Base-by-base conservation (phyloP, 2,888 invertebrate genomes). In the Chouioia cunea region DNA sequence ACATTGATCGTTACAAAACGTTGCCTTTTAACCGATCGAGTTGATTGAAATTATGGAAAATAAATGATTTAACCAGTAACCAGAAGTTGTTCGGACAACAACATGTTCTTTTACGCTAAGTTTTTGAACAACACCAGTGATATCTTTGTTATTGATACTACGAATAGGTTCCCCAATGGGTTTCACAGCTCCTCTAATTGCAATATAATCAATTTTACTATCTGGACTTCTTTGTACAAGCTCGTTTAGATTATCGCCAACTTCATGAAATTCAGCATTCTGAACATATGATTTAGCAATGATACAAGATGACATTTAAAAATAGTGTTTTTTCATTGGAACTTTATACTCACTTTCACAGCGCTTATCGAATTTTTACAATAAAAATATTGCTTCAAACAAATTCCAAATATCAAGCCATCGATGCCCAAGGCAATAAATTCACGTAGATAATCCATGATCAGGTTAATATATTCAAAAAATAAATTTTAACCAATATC, bases 101-200 rank as follows among this genome's bases (percentile, higher is more conserved):
- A 93, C 91, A 87, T 94, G 94, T 86, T 95, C 94, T 80, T 93
- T 93, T 56, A 94, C 90, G 79, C 92, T 92, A 63, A 95, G 88
- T 76, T 93, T 90, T 82, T 95, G 94, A 53, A 95, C 87, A 8
- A 95, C 95, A 52, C 95, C 95, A 22, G 91, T 90, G 2, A 94
- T 89, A 65, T 90, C 88, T 65, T 91, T 90, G 80, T 93, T 91
- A 83, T 93, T 91, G 77, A 90, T 89, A 84, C 94, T 94, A 65
- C 88, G 89, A 73, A 95, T 90, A 2, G 94, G 92, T 75, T 89
- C 90, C 8, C 93, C 93, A 4, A 95, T 86, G 0, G 95, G 92
- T 80, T 91, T 91, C 0, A 95, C 92, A 27, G 90, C 88, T 0
- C 95, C 95, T 67, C 93, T 87, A 65, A 95, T 88, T 22, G 93